These are phyloP conservation scores for Polyommatus iphigenia DNA, from an alignment of 2,888 invertebrate species.

Conservation along the genomic window DNA sequence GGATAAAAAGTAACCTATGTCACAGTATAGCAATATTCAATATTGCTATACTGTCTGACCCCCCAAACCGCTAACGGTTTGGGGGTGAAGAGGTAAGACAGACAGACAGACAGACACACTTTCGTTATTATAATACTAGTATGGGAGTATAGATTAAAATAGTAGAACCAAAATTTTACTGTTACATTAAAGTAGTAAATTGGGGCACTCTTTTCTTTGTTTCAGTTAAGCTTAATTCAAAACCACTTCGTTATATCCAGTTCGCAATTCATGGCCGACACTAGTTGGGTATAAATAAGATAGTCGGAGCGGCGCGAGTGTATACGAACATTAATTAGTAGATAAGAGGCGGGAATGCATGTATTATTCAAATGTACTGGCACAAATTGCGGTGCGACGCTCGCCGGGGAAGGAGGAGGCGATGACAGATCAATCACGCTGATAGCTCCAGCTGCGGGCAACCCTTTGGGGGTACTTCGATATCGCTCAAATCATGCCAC, in stretches of 20 bases:
- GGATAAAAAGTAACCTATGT: no score
- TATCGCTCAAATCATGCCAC: constrained; percentile 9
- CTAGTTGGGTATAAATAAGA: constrained; percentile 22
- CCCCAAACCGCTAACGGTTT: no score
- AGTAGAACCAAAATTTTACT: not conserved
- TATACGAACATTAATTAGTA: constrained; percentile 22
- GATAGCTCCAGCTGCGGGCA: constrained; percentile 41
- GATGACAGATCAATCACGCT: constrained; percentile 43
- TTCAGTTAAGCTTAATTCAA: constrained; percentile 11
- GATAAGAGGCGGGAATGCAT: constrained; percentile 21
- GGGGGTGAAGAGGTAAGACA: no score
- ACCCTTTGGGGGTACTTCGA: constrained; percentile 12
- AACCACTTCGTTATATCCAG: constrained; percentile 16
- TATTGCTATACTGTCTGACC: no score
- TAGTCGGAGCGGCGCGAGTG: constrained; percentile 15
- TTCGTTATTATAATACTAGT: no score
- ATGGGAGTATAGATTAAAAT: no score
- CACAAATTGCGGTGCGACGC: constrained; percentile 17
- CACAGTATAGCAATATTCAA: no score
- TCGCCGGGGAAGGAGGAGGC: constrained; percentile 26
- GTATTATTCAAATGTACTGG: constrained; percentile 29
- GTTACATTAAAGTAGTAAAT: not conserved
- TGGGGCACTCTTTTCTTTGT: not conserved
- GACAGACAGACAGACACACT: no score
- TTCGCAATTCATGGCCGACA: constrained; percentile 21